These are phyloP conservation scores for Melipona bicolor DNA, from an alignment of 2,888 invertebrate genomes.

Conservation along the genomic window DNA sequence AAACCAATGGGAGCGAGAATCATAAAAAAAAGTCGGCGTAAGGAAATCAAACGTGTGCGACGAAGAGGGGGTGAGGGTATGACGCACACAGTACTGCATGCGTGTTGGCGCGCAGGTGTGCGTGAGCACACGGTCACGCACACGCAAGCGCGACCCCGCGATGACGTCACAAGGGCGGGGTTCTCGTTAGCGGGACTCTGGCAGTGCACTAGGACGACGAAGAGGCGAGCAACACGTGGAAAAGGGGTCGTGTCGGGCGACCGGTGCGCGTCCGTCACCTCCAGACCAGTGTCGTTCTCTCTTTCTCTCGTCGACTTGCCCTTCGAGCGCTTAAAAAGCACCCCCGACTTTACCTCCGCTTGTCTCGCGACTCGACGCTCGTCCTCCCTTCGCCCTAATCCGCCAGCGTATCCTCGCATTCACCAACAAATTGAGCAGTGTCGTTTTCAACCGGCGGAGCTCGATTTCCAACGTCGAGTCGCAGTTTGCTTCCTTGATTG, in stretches of 20 bases:
- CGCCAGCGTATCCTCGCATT: too few species aligned
- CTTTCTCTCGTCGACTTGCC: constrained; percentile 5
- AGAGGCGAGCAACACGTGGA: constrained; percentile 81
- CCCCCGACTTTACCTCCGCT: not conserved
- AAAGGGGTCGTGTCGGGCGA: constrained; percentile 69
- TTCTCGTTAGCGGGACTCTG: constrained; percentile 78
- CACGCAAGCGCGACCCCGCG: constrained; percentile 67
- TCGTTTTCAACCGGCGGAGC: not conserved
- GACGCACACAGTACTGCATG: constrained; percentile 17
- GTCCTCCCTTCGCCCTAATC: not conserved
- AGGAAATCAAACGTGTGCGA: constrained; percentile 28
- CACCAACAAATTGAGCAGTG: not conserved
- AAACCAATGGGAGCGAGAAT: not conserved
- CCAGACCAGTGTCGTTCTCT: not conserved
- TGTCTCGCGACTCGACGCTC: not conserved
- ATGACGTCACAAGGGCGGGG: constrained; percentile 83
- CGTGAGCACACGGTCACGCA: constrained; percentile 64
- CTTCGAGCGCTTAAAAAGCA: constrained; percentile 23
- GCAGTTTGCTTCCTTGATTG: not conserved
- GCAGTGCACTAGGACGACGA: constrained; percentile 60
- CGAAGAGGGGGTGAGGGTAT: constrained; percentile 8
- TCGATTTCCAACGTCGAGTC: not conserved
- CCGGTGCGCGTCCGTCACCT: constrained; percentile 43
- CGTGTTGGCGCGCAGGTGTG: constrained; percentile 37
- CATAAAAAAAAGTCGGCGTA: constrained; percentile 24